Conservation (phyloP, 2,797 vertebrate species). For the Smutsia temminckii region DNA sequence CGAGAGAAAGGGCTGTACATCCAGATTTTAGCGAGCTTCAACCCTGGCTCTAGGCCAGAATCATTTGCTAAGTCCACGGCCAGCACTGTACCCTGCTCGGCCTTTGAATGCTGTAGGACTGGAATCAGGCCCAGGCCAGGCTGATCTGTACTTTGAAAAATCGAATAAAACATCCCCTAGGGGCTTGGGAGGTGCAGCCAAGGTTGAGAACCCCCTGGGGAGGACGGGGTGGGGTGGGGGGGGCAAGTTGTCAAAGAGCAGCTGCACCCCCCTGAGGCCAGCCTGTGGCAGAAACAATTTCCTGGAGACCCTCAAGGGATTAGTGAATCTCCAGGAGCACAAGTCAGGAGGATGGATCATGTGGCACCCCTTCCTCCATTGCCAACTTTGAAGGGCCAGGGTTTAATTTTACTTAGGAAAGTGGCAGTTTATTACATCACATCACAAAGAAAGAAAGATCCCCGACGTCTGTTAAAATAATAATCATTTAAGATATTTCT, state of each 20-base stretch:
- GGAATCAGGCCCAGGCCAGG: not conserved
- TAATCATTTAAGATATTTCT: not conserved
- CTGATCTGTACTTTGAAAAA: not conserved
- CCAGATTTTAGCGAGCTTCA: not conserved
- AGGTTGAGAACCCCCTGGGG: not conserved
- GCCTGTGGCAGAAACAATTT: not conserved
- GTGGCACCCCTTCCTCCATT: not conserved
- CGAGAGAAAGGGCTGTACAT: not conserved
- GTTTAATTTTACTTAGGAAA: not conserved
- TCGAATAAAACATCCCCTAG: not conserved
- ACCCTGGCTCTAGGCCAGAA: not conserved
- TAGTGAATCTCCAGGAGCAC: not conserved
- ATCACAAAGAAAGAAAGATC: not conserved
- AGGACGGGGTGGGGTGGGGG: not conserved
- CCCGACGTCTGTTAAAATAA: not conserved
- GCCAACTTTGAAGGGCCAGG: not conserved
- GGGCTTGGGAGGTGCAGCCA: not conserved
- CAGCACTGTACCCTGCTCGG: not conserved
- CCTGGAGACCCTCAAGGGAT: not conserved
- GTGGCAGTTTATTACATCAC: not conserved
- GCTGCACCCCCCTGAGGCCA: not conserved
- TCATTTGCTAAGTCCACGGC: not conserved
- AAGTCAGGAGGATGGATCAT: not conserved
- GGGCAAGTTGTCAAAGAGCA: not conserved
- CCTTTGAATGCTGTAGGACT: not conserved